Base-by-base conservation (phyloP, 2,797 vertebrate genomes). In the Enoplosus armatus region DNA sequence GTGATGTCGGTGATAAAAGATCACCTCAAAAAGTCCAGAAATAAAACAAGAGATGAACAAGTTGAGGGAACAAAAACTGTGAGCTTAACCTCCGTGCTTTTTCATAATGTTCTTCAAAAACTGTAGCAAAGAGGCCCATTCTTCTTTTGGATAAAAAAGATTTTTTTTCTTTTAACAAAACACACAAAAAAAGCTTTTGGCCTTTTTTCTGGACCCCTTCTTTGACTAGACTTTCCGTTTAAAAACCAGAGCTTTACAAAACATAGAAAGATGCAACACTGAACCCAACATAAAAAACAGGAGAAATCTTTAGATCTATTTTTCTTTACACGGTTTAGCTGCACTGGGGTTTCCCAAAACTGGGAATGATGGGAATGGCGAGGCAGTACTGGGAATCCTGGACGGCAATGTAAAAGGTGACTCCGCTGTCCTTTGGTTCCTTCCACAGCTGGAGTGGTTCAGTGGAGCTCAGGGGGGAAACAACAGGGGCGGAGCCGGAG, bases 261-360 rank as follows among this genome's bases (percentile, higher is more conserved):
- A 93, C 83, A 92, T 84, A 87, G 76, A 92, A 91, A 94, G 89
- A 93, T 80, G 89, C 87, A 89, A 91, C 87, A 92, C 79, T 82
- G 77, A 91, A 90, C 80, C 64, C 54, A 92, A 88, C 80, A 84
- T 79, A 86, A 79, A 87, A 80, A 84, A 72, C 22, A 15, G 53
- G 70, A 84, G 79, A 79, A 82, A 82, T 75, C 59, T 66, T 63
- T 48, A 64, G 69, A 81, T 76, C 56, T 24, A 66, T 87, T 75
- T 80, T 76, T 86, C 72, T 87, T 89, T 85, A 91, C 86, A 91
- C 78, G 39, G 47, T 86, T 83, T 93, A 94, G 93, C 93, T 94
- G 92, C 93, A 92, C 89, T 82, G 74, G 83, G 75, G 68, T 80
- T 87, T 82, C 89, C 92, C 85, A 71, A 79, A 85, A 71, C 35